A percentile compares a stretch with the other conserved stretches of the same genome.
These are phyloP conservation scores for Gortyna flavago DNA, from an alignment of 2,888 invertebrate genomes.

Conservation along the genomic window DNA sequence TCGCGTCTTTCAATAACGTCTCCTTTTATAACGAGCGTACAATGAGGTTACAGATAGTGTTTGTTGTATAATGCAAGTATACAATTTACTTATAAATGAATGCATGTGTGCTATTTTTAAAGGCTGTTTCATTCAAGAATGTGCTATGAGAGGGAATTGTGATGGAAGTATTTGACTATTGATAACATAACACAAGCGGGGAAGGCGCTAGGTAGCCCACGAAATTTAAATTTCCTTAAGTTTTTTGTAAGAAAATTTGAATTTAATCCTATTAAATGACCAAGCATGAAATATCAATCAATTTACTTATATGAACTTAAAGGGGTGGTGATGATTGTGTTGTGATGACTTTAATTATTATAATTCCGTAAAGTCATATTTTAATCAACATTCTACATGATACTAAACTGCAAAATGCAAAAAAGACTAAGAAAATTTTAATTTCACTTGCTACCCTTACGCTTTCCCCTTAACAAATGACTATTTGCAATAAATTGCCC, in stretches of 20 bases:
- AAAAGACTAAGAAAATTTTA: neutral
- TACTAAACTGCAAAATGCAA: neutral
- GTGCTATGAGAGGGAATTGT: conserved; percentile 7
- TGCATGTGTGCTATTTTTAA: conserved; percentile 55
- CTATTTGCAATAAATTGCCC: neutral
- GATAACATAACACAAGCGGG: neutral
- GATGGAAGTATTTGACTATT: conserved; percentile 8
- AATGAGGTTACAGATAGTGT: conserved; percentile 59
- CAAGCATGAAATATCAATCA: neutral
- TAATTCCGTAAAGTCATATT: neutral
- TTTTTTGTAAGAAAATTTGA: neutral
- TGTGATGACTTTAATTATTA: neutral
- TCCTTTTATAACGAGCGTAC: conserved; percentile 58
- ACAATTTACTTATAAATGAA: conserved; percentile 51
- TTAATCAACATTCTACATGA: too few species aligned
- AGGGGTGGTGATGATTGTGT: too few species aligned
- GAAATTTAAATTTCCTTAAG: neutral
- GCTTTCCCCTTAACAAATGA: neutral
- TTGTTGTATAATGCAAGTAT: conserved; percentile 49
- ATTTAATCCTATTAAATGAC: too few species aligned
- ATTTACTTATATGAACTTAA: neutral
- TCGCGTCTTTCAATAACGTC: conserved; percentile 55
- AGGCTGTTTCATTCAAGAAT: conserved; percentile 36
- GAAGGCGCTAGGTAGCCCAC: neutral
- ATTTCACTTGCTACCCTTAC: too few species aligned